Evolutionary conservation across 2,113 vertebrate species (phyloP), one percentile per base, ranked within the genome.

Genomic region (Sorex fumeus): DNA sequence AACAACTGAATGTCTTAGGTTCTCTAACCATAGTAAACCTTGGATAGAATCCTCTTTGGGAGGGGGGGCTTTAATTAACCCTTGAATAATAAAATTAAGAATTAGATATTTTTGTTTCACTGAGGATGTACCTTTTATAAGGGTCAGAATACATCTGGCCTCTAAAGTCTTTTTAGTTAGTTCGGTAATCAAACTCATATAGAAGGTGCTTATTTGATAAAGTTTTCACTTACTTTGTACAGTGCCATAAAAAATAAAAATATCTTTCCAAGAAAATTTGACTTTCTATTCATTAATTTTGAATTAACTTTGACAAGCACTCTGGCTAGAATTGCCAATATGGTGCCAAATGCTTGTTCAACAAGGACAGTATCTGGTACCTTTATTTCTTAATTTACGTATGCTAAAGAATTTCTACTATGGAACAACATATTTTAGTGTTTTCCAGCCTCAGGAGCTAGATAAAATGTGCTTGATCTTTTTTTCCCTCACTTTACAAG

Each of bases 61-160:
- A 81, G 64, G n/a, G 47, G 66, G n/a, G 47, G 69, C 45, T 87
- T 62, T 72, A 86, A 84, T 95, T 80, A 83, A n/a, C 62, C 79
- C 23, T 23, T 75, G 36, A 4, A 47, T 90, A 93, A 82, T 85
- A 82, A 88, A 79, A 94, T 9, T 40, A 47, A 53, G 25, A 62
- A 2, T 12, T 80, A 43, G 16, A 53, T 70, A 23, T 23, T 60
- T 66, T 30, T 66, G 25, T 66, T 27, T 66, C 27, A 28, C 30
- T 66, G 21, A 4, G 6, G 28, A 30, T 66, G 28, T 28, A 66
- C 3, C 30, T 86, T 88, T 87, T 82, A 40, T 80, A 92, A 27
- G 30, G 50, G 7, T 79, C 9, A 50, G 27, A 34, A 34, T n/a
- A 81, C 10, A 75, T 15, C 34, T 87, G 53, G 28, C 16, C 83